Conservation (phyloP, 1,140 invertebrate genomes). For the Solenopsis invicta region DNA sequence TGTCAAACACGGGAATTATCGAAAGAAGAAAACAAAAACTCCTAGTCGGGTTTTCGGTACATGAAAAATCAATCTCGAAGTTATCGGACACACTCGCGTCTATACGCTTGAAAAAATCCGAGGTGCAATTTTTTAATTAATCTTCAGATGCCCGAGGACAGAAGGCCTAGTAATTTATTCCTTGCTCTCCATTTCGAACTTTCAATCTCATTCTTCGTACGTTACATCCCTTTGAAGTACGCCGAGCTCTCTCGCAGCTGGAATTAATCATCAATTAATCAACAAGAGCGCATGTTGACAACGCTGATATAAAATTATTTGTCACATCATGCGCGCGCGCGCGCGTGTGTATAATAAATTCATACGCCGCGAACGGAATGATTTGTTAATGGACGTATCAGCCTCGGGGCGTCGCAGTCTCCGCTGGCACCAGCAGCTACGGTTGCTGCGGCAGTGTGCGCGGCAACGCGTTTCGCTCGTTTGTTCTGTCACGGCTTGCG, state of each 20-base stretch:
- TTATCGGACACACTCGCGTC: background rate
- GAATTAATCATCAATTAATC: constrained; percentile 47
- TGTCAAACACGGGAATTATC: background rate
- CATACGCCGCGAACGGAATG: constrained; percentile 51
- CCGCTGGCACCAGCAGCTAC: constrained; percentile 17
- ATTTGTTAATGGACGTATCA: constrained; percentile 64
- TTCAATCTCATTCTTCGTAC: too few species aligned
- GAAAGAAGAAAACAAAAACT: background rate
- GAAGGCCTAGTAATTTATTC: constrained; percentile 23
- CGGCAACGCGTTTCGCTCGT: constrained; percentile 41
- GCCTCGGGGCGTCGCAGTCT: constrained; percentile 41
- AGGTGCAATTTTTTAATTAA: constrained; percentile 3
- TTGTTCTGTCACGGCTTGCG: constrained; percentile 34
- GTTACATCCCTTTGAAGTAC: constrained; percentile 13
- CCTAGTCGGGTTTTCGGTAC: background rate
- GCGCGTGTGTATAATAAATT: constrained; percentile 27
- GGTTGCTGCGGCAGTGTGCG: constrained; percentile 8
- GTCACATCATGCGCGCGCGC: background rate
- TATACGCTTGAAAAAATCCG: background rate
- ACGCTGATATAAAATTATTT: constrained; percentile 52
- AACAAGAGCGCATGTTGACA: constrained; percentile 31
- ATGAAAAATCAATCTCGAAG: background rate
- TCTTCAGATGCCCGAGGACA: background rate
- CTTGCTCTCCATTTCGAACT: constrained; percentile 1
- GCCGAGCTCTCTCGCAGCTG: constrained; percentile 35